Percentiles rank a stretch among this genome's conserved stretches.
Conservation (phyloP, 2,113 vertebrate genomes). For the Pangasianodon gigas region DNA sequence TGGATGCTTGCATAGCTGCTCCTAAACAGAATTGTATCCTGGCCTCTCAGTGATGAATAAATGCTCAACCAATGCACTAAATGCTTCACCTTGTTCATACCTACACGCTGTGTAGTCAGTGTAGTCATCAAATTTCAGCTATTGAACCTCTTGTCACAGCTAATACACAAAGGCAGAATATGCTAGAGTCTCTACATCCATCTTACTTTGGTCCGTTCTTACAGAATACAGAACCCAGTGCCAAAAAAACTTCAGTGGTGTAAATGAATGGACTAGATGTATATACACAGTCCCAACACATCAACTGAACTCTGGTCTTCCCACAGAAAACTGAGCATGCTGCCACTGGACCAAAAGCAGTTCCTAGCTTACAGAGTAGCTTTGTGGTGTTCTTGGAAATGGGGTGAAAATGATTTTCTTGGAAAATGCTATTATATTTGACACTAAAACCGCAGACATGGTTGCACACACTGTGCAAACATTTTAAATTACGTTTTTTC, state of each 20-base stretch:
- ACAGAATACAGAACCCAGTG: background rate
- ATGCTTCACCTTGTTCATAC: conserved; percentile 16
- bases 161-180: background rate
- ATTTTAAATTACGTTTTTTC: background rate
- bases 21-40: background rate
- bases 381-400: conserved; percentile 7
- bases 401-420: background rate
- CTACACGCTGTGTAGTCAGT: background rate
- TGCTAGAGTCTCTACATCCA: background rate
- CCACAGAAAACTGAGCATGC: background rate
- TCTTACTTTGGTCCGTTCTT: background rate
- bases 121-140: background rate
- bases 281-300: background rate
- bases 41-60: background rate
- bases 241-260: background rate
- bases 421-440: conserved; percentile 17
- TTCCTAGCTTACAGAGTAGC: background rate
- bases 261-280: background rate
- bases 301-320: background rate
- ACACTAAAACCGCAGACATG: background rate
- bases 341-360: conserved; percentile 1
- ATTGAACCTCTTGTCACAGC: background rate
- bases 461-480: background rate
- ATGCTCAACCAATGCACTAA: conserved; percentile 1
- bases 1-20: background rate